Percentiles rank a stretch among this genome's conserved stretches.
Conservation (phyloP, 2,113 vertebrate species). For the Percopsis transmontana region DNA sequence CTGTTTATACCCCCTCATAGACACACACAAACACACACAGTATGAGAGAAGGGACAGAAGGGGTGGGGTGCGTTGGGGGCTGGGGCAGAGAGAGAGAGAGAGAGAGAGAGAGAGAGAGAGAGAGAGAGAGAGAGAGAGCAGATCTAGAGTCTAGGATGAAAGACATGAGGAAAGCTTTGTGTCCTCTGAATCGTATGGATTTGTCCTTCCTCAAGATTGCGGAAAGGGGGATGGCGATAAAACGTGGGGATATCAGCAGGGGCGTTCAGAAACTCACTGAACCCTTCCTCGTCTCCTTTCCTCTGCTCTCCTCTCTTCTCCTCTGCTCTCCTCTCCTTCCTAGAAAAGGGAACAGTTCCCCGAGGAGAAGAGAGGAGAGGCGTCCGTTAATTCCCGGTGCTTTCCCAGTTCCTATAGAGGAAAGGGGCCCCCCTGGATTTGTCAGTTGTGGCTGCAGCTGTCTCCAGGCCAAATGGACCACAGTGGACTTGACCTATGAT, state of each 20-base stretch:
- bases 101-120: not conserved
- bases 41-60: not conserved
- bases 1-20: slow-evolving; percentile 62
- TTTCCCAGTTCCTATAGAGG: slow-evolving; percentile 74
- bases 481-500: slow-evolving; percentile 76
- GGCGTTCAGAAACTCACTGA: slow-evolving; percentile 52
- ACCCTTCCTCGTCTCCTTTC: slow-evolving; percentile 42
- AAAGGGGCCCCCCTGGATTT: slow-evolving; percentile 74
- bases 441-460: slow-evolving; percentile 78
- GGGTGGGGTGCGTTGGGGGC: not conserved
- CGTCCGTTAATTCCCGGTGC: slow-evolving; percentile 71
- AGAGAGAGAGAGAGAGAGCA: slow-evolving; percentile 35
- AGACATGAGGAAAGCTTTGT: slow-evolving; percentile 32
- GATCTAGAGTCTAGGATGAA: not conserved
- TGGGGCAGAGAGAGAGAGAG: not conserved
- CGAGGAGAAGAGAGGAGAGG: slow-evolving; percentile 69
- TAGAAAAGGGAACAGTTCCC: slow-evolving; percentile 50
- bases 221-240: slow-evolving; percentile 4
- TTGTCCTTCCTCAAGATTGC: slow-evolving; percentile 31
- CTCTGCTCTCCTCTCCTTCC: slow-evolving; percentile 31
- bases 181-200: slow-evolving; percentile 42
- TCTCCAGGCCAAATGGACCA: slow-evolving; percentile 76
- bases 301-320: slow-evolving; percentile 3
- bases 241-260: slow-evolving; percentile 31
- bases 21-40: not conserved